Percentiles rank a stretch among this genome's conserved stretches.
These are phyloP conservation scores for Melieria omissa DNA, from an alignment of 2,888 invertebrate genomes.

Conservation along the genomic window DNA sequence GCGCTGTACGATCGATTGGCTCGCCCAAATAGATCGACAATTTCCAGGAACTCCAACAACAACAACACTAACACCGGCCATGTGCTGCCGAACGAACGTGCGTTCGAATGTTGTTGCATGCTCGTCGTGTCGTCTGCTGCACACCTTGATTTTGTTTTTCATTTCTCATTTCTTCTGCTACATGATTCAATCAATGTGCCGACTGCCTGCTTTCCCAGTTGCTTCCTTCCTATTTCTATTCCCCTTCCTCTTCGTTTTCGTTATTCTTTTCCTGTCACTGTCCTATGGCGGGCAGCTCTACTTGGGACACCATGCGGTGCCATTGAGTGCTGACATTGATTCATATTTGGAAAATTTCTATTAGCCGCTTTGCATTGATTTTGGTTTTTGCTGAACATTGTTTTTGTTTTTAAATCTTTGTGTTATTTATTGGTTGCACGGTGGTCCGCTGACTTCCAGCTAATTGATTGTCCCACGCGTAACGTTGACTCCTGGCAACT, in stretches of 20 bases:
- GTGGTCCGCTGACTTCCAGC: conserved; percentile 31
- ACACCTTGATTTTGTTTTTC: conserved; percentile 1
- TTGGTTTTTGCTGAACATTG: conserved; percentile 10
- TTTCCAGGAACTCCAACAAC: conserved; percentile 10
- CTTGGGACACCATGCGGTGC: conserved; percentile 49
- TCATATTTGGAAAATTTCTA: conserved; percentile 53
- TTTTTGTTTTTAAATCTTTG: conserved; percentile 11
- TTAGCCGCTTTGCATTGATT: conserved; percentile 2
- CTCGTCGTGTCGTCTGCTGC: conserved; percentile 31
- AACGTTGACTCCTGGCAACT: conserved; percentile 1
- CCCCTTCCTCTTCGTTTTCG: conserved; percentile 16
- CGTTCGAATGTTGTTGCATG: not conserved
- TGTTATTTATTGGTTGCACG: conserved; percentile 33
- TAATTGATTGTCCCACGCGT: conserved; percentile 19
- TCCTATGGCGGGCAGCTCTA: too few relatives aligned
- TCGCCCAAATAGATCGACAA: not conserved
- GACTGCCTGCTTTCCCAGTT: conserved; percentile 13
- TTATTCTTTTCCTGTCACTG: not conserved
- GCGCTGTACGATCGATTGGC: conserved; percentile 46
- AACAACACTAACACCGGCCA: conserved; percentile 4
- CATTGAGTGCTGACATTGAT: conserved; percentile 60
- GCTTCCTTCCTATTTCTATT: not conserved
- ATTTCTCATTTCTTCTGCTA: not conserved
- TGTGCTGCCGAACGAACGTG: not conserved
- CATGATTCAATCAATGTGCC: conserved; percentile 26